Conservation (phyloP, 2,113 vertebrate genomes). For the Cepphus grylle region DNA sequence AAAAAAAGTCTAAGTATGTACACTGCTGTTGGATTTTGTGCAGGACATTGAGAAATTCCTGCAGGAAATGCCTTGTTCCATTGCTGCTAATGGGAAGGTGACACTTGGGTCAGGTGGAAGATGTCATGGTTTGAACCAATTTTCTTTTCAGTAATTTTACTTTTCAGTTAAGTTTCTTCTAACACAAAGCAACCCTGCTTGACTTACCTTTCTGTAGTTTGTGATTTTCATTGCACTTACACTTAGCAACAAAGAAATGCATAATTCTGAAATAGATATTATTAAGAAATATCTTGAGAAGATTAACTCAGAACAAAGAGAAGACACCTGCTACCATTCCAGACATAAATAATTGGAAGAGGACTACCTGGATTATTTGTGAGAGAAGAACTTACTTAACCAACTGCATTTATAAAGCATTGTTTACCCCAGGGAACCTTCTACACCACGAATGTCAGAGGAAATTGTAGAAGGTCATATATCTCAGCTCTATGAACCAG, state of each 20-base stretch:
- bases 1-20: neutral
- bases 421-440: neutral
- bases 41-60: neutral
- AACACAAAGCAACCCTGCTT: neutral
- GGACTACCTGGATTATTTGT: neutral
- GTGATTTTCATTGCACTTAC: neutral
- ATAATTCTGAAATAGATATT: neutral
- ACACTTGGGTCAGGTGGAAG: neutral
- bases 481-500: neutral
- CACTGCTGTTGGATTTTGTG: neutral
- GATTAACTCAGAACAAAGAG: neutral
- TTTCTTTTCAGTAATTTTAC: neutral
- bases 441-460: neutral
- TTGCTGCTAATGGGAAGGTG: neutral
- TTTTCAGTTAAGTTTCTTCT: neutral
- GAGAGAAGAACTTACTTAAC: neutral
- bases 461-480: constrained; percentile 24
- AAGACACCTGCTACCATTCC: neutral
- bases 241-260: neutral
- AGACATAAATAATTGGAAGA: neutral
- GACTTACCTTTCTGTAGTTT: neutral
- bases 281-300: neutral
- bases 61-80: neutral
- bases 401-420: neutral
- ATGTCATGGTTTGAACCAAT: neutral